Base-by-base conservation (phyloP, 2,797 vertebrate genomes). In the Chrosomus eos region DNA sequence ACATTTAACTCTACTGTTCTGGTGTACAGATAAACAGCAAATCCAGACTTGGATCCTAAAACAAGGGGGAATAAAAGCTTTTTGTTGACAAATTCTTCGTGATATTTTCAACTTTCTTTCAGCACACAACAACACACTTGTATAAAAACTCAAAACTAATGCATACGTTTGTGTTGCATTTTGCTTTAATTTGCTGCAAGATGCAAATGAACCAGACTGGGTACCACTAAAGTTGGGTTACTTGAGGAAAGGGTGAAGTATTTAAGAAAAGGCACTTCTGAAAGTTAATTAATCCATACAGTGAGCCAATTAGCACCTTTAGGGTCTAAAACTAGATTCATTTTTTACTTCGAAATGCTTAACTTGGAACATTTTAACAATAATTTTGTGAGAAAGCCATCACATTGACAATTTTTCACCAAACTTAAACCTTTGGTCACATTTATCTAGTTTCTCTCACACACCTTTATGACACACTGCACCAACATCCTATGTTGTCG, bases 401-500 rank as follows among this genome's bases (percentile, higher is more conserved):
- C 31, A 28, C 40, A 78, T 11, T 45, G 14, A 62, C 38, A 58
- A 3, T n/a, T 71, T 28, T 82, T 58, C 70, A 72, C 36, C 73
- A 79, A 87, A 82, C 87, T 68, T 86, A 79, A 89, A 87, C 80
- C 89, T 90, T 90, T 90, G 89, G 89, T 90, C 89, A 88, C 87
- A 87, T 84, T 86, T 85, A 88, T 73, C 82, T 67, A 82, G 78
- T 78, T 81, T 68, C 76, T 75, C 64, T 80, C 74, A 70, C 26
- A 87, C 64, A 88, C 77, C 72, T 83, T 83, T 53, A 85, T 85
- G 82, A 85, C 68, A 62, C 81, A 72, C 67, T 78, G 73, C 82
- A 81, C 83, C 55, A 80, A 64, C 31, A 45, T 19, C 80, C 51
- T 21, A 33, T 83, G 28, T 48, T 64, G 26, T 76, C 36, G 21